A percentile compares a stretch with the other conserved stretches of the same genome.
These are phyloP conservation scores for Aelia acuminata DNA, from an alignment of 2,888 invertebrate genomes.

Conservation along the genomic window DNA sequence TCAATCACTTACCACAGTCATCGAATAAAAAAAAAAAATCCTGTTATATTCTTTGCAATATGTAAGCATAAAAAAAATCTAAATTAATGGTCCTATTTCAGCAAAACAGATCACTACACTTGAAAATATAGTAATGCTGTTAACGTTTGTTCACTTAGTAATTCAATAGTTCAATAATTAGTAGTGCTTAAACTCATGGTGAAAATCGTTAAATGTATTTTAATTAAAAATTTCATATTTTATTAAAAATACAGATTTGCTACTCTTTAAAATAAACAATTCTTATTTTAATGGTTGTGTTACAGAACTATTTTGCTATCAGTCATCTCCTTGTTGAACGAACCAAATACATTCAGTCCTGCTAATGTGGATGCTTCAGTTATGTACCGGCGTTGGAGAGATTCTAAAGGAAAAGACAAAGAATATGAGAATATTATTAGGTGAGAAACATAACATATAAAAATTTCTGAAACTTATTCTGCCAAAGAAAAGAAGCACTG, in stretches of 20 bases:
- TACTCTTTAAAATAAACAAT: neutral
- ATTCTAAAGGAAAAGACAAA: constrained; percentile 97
- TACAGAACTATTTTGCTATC: constrained; percentile 93
- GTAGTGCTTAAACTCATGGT: neutral
- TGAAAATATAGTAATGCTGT: too few relatives aligned
- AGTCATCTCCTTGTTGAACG: constrained; percentile 98
- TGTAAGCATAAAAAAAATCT: too few relatives aligned
- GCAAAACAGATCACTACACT: too few relatives aligned
- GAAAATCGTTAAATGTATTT: too few relatives aligned
- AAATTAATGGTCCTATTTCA: too few relatives aligned
- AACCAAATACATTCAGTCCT: constrained; percentile 99
- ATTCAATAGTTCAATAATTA: too few relatives aligned
- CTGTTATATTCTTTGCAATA: too few relatives aligned
- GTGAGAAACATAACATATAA: constrained; percentile 71
- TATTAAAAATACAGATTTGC: constrained; percentile 41
- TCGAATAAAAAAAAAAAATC: too few relatives aligned
- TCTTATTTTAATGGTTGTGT: constrained; percentile 41
- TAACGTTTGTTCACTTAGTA: too few relatives aligned
- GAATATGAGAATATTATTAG: constrained; percentile 99
- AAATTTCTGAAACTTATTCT: too few relatives aligned
- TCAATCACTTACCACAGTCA: too few relatives aligned
- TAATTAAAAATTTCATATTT: neutral
- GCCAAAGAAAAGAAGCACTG: too few relatives aligned
- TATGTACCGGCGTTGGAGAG: constrained; percentile 99
- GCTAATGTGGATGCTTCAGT: constrained; percentile 99